phyloP scores from a whole-genome alignment of 1,140 invertebrate species.

The Drosophila suzukii region DNA sequence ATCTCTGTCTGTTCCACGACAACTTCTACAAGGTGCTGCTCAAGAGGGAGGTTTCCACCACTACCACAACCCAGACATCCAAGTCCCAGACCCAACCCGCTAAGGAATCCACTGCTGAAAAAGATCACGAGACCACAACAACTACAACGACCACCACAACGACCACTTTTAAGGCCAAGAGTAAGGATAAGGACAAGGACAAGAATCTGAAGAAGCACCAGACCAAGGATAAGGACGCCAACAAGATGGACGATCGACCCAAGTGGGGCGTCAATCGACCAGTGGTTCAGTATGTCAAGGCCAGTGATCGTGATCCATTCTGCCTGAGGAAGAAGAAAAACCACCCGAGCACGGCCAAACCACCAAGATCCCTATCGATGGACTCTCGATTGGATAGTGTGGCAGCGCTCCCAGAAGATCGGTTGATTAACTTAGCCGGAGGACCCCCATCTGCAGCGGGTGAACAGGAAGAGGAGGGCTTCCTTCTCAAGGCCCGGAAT shows the following conservation, averaged over 20 bases:
- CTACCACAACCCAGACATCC: slow-evolving; percentile 80
- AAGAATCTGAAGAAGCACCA: slow-evolving; percentile 55
- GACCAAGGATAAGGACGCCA: slow-evolving; percentile 65
- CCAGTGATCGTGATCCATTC: slow-evolving; percentile 89
- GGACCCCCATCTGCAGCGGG: slow-evolving; percentile 20
- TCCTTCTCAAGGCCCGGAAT: slow-evolving; percentile 78
- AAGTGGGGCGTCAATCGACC: slow-evolving; percentile 88
- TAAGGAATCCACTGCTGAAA: slow-evolving; percentile 61
- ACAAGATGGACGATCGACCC: slow-evolving; percentile 85
- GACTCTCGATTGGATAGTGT: slow-evolving; percentile 72
- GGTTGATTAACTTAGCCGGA: slow-evolving; percentile 20
- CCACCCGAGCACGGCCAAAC: slow-evolving; percentile 48
- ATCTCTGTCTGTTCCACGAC: slow-evolving; percentile 78
- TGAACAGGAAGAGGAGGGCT: slow-evolving; percentile 67
- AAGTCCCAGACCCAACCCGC: slow-evolving; percentile 67
- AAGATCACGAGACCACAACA: slow-evolving; percentile 79
- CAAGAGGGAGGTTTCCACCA: slow-evolving; percentile 80
- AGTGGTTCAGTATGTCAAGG: slow-evolving; percentile 88
- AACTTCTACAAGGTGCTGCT: slow-evolving; percentile 82
- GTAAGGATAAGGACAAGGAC: slow-evolving; percentile 78
- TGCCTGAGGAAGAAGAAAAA: slow-evolving; percentile 84
- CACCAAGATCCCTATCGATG: slow-evolving; percentile 73
- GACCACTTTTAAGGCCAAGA: slow-evolving; percentile 80
- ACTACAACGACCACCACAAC: slow-evolving; percentile 83
- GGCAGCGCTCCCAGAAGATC: slow-evolving; percentile 50